Conservation (phyloP, 2,797 vertebrate genomes). For the Champsocephalus gunnari region DNA sequence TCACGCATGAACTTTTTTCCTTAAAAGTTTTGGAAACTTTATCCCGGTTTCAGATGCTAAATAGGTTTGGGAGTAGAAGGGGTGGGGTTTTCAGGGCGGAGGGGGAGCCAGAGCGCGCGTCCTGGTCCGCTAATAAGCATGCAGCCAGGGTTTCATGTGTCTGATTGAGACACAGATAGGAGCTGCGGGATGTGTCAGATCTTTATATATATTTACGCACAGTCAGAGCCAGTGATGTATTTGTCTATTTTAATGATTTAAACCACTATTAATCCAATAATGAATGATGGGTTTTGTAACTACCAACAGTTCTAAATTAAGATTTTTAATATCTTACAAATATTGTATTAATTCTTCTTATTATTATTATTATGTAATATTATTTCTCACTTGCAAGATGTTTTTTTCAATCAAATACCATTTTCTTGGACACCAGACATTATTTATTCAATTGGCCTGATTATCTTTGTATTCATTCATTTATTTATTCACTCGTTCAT, state of each 20-base stretch:
- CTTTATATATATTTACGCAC: neutral
- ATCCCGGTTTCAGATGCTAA: conserved; percentile 93
- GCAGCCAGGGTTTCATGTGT: conserved; percentile 83
- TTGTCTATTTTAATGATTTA: neutral
- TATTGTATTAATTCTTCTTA: too few relatives aligned
- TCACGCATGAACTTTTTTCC: conserved; percentile 83
- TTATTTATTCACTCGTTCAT: too few relatives aligned
- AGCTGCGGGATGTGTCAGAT: conserved; percentile 1
- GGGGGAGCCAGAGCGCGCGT: conserved; percentile 84
- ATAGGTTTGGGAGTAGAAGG: conserved; percentile 92
- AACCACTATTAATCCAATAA: neutral
- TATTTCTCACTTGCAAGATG: too few relatives aligned
- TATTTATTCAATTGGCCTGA: too few relatives aligned
- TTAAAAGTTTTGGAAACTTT: conserved; percentile 90
- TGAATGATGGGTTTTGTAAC: neutral
- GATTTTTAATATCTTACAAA: neutral
- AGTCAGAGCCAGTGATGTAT: neutral
- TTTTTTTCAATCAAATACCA: too few relatives aligned
- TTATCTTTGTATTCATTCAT: too few relatives aligned
- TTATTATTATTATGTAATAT: too few relatives aligned
- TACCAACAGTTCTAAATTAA: neutral
- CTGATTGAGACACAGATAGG: conserved; percentile 20
- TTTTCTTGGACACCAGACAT: too few relatives aligned
- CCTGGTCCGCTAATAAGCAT: conserved; percentile 85
- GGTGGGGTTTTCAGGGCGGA: conserved; percentile 86